Evolutionary conservation across 2,113 vertebrate species (phyloP).

Genomic region (Leucopsar rothschildi): DNA sequence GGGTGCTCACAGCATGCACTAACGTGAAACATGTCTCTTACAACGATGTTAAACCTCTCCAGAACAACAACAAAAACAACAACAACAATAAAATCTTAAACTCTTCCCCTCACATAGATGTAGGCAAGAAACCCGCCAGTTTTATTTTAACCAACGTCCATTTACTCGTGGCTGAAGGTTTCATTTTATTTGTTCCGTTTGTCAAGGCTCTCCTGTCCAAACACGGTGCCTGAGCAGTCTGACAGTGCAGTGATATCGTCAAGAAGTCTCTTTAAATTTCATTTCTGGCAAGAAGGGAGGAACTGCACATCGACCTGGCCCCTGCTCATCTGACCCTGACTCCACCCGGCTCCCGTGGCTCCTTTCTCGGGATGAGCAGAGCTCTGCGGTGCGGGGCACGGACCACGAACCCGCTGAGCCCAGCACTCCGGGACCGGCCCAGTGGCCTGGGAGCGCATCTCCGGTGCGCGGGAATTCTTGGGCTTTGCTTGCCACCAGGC

Average conservation of each 20-base stretch:
- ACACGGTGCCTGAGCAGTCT: not conserved
- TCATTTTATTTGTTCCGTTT: not conserved
- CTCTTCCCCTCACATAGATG: not conserved
- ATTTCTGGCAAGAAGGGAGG: not conserved
- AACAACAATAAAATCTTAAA: not conserved
- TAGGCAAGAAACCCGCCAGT: accelerated
- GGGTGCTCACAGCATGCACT: not conserved
- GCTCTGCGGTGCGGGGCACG: not conserved
- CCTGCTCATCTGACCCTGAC: not conserved
- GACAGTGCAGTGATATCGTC: accelerated
- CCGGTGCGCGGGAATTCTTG: not conserved
- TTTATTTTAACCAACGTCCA: not conserved
- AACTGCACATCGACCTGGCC: not conserved
- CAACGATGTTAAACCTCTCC: not conserved
- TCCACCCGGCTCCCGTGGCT: not conserved
- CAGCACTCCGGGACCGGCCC: accelerated
- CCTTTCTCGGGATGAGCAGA: not conserved
- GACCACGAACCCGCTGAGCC: not conserved
- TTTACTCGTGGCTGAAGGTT: not conserved
- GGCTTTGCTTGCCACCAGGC: not conserved
- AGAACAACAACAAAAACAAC: not conserved
- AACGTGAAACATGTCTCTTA: not conserved
- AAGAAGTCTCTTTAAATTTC: not conserved
- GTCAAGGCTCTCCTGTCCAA: not conserved
- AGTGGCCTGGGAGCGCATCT: not conserved